These are phyloP conservation scores for Steromphala cineraria DNA, from an alignment of 2,888 invertebrate genomes.

Conservation along the genomic window DNA sequence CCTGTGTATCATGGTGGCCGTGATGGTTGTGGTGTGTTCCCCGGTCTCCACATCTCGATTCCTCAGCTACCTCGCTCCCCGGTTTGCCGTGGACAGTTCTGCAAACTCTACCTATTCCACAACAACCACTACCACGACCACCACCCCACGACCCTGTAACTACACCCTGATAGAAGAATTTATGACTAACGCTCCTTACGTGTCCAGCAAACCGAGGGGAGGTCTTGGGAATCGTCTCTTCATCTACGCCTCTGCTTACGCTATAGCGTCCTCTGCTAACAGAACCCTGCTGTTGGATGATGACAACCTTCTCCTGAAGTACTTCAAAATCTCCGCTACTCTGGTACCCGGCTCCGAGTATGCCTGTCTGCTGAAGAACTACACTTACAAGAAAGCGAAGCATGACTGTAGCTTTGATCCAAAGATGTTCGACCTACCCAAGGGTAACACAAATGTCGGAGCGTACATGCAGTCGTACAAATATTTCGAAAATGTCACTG, in stretches of 20 bases:
- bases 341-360: not conserved
- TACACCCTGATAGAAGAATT: not conserved
- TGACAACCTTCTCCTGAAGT: slow-evolving; percentile 21
- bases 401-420: slow-evolving; percentile 15
- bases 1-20: too few species aligned
- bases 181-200: not conserved
- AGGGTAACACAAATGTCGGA: not conserved
- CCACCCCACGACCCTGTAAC: not conserved
- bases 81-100: too few species aligned
- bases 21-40: too few species aligned
- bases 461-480: slow-evolving; percentile 28
- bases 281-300: slow-evolving; percentile 32
- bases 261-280: slow-evolving; percentile 40
- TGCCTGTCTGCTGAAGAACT: not conserved
- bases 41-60: too few species aligned
- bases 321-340: not conserved
- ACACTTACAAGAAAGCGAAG: not conserved
- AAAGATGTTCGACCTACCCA: not conserved
- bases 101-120: not conserved
- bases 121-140: not conserved
- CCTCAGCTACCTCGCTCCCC: too few species aligned
- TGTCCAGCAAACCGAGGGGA: slow-evolving; percentile 32
- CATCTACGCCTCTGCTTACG: slow-evolving; percentile 49
- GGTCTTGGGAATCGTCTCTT: slow-evolving; percentile 54
- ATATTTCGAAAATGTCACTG: slow-evolving; percentile 17